phyloP scores from a whole-genome alignment of 2,888 invertebrate species.

The Anthrax anthrax region DNA sequence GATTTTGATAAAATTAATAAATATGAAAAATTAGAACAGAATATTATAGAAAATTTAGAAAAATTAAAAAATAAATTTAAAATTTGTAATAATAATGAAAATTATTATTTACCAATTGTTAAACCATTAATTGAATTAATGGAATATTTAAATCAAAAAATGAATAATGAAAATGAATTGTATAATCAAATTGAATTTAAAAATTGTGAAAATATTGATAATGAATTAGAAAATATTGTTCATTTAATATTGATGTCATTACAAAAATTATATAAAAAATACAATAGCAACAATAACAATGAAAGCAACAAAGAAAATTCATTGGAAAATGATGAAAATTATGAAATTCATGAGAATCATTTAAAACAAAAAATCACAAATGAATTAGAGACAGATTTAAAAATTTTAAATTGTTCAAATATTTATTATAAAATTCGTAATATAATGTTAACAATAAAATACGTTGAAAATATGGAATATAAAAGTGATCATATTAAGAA shows the following conservation, averaged over 20 bases:
- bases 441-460: constrained; percentile 35
- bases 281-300: constrained; percentile 18
- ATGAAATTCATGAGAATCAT: constrained; percentile 40
- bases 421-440: constrained; percentile 34
- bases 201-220: constrained; percentile 21
- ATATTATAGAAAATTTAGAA: constrained; percentile 2
- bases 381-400: constrained; percentile 46
- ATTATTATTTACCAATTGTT: constrained; percentile 21
- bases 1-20: constrained; percentile 17
- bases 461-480: constrained; percentile 27
- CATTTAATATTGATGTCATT: constrained; percentile 40
- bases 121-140: constrained; percentile 21
- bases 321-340: constrained; percentile 11
- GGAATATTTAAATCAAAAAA: constrained; percentile 10
- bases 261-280: constrained; percentile 44
- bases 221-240: constrained; percentile 36
- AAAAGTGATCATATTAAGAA: constrained; percentile 19
- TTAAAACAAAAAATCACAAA: constrained; percentile 51
- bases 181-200: constrained; percentile 11
- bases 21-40: background rate
- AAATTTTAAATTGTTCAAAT: constrained; percentile 40
- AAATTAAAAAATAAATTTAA: constrained; percentile 4
- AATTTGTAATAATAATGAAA: background rate
- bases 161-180: background rate
- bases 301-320: constrained; percentile 11